Conservation (phyloP, 64 coral and sea anemone species). For the Stichodactyla mertensii region DNA sequence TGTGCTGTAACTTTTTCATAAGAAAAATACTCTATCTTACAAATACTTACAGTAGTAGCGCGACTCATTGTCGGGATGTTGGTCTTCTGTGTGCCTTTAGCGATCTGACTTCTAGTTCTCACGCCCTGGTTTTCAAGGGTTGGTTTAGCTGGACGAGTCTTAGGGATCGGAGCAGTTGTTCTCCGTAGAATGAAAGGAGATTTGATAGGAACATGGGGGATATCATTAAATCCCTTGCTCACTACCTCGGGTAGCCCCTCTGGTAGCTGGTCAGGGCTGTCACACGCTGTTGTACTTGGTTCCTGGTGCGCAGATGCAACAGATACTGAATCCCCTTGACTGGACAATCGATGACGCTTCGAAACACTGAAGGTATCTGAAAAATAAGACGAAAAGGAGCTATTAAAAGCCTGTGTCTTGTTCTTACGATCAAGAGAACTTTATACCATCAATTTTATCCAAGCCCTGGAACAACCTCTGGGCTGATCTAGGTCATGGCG, state of each 20-base stretch:
- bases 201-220: slow-evolving; percentile 48
- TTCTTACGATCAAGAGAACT: too few relatives aligned
- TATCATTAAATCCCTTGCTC: slow-evolving; percentile 62
- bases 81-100: neutral
- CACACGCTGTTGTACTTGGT: neutral
- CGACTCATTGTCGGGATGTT: neutral
- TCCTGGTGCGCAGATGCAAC: neutral
- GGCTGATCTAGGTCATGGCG: too few relatives aligned
- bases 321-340: slow-evolving; percentile 16
- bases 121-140: neutral
- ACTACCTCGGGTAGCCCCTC: slow-evolving; percentile 53
- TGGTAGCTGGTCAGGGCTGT: slow-evolving; percentile 1
- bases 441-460: too few relatives aligned
- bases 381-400: neutral
- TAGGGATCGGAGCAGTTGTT: slow-evolving; percentile 32
- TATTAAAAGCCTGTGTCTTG: neutral
- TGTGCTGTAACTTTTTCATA: too few relatives aligned
- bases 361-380: neutral
- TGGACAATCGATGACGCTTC: slow-evolving; percentile 49
- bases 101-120: neutral
- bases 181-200: slow-evolving; percentile 62
- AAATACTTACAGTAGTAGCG: neutral
- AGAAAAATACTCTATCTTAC: neutral
- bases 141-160: neutral
- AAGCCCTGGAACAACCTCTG: too few relatives aligned